Conservation (phyloP, 2,797 vertebrate genomes). For the Scleropages formosus region DNA sequence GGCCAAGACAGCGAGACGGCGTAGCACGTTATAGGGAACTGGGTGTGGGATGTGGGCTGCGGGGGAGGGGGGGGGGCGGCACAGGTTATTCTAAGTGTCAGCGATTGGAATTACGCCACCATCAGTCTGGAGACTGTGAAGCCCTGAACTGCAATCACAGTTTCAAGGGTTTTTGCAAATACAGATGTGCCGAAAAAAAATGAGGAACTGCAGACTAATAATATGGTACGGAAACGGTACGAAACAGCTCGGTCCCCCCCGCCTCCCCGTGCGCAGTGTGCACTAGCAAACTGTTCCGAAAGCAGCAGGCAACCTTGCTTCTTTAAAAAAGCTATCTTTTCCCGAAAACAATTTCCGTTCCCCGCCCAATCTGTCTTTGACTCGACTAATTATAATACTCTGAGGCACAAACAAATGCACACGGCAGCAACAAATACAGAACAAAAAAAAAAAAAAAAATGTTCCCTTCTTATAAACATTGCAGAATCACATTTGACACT, state of each 20-base stretch:
- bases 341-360: background rate
- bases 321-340: constrained; percentile 18
- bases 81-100: constrained; percentile 6
- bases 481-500: constrained; percentile 63
- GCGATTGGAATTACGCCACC: background rate
- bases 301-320: constrained; percentile 11
- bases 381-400: constrained; percentile 31
- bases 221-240: background rate
- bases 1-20: background rate
- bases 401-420: constrained; percentile 35
- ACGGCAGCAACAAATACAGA: constrained; percentile 55
- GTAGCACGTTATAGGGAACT: background rate
- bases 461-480: constrained; percentile 73
- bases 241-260: background rate
- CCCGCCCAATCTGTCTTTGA: constrained; percentile 9
- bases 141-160: background rate
- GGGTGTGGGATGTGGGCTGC: no score
- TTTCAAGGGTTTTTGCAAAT: background rate
- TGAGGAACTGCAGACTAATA: background rate
- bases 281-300: background rate
- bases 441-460: constrained; percentile 76
- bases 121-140: background rate
- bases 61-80: background rate
- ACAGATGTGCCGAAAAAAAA: background rate
- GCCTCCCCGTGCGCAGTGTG: background rate